Evolutionary conservation across 1,140 invertebrate genomes (phyloP), one percentile per base, ranked within the genome.

Genomic region (Brachionus manjavacas): DNA sequence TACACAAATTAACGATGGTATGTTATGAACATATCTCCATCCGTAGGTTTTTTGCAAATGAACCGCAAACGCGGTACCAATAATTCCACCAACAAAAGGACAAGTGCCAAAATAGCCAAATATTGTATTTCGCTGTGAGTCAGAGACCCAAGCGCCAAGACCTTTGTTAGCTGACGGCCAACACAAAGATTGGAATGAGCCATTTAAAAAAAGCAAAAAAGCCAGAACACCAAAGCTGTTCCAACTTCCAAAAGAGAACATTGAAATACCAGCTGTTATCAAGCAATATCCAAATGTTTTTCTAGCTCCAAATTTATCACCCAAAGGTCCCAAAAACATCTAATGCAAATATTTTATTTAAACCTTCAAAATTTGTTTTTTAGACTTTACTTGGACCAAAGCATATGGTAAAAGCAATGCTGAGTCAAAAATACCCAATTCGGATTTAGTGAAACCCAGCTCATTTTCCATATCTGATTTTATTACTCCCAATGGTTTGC

Each of bases 81-180:
- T 85, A 66, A 91, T 88, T n/a, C 91, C 91, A 64, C 91, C 91
- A 46, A 88, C 89, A 88, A 90, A 92, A 7, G 90, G 89, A 85
- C 90, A 90, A 3, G 91, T 91, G 7, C 90, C 90, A 86, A 91
- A 89, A 80, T 91, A 86, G 6, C 91, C 91, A 87, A 91, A 90
- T 23, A 91, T 87, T 43, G 88, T 86, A 86, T 91, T 91, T 25
- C 89, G 86, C 12, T 87, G 85, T 84, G 78, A 85, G 64, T 91
- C 90, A 16, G 90, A 87, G 86, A 90, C 91, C 91, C 91, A 91
- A 8, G 88, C 87, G 25, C 89, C 88, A 2, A 92, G 76, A 31
- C 87, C 86, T 84, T 91, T 91, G 81, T 88, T 90, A 72, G 88
- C 88, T 60, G 90, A 89, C 3, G 91, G 90, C 91, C 91, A 91